Base-by-base conservation (phyloP, 2,888 invertebrate genomes). In the Hedychridium roseum region DNA sequence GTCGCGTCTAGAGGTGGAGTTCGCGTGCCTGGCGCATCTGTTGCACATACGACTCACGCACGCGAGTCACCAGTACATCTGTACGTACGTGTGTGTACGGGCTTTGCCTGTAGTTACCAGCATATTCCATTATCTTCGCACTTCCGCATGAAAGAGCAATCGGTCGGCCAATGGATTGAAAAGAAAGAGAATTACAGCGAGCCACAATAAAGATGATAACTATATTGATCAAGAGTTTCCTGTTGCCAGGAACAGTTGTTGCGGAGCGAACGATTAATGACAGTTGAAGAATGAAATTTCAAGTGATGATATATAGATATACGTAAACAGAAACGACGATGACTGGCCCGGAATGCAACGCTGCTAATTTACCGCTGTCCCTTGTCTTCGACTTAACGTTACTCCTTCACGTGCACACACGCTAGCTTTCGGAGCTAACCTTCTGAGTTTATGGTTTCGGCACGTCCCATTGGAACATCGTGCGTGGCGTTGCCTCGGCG, bases 21-120 rank as follows among this genome's bases (percentile, higher is more conserved):
- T 75, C 73, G 76, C 76, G 74, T 76, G 76, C 71, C 69, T 71
- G 63, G 68, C 72, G 73, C 77, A 76, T 77, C 76, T 76, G 77
- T 76, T 78, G 77, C 76, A 65, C 78, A 66, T 66, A 62, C 66
- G 60, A 60, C 57, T 55, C 57, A 60, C 52, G 51, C 62, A 62
- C 56, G 57, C 48, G 59, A 54, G 54, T 50, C 44, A 48, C 54
- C 46, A 53, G 55, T 46, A 47, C 48, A 44, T 32, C 27, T 42
- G 42, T 31, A 6, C 30, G 41, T 30, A 34, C 40, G 21, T 28
- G 31, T 34, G 46, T 50, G 38, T 14, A 30, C 20, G 16, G 21
- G 37, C 21, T 1, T 43, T 20, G 32, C 18, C 31, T 65, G 11
- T n/a, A n/a, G n/a, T n/a, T n/a, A n/a, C n/a, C n/a, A n/a, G n/a